Conservation (phyloP, 2,888 invertebrate species). For the Stenotaenia linearis region DNA sequence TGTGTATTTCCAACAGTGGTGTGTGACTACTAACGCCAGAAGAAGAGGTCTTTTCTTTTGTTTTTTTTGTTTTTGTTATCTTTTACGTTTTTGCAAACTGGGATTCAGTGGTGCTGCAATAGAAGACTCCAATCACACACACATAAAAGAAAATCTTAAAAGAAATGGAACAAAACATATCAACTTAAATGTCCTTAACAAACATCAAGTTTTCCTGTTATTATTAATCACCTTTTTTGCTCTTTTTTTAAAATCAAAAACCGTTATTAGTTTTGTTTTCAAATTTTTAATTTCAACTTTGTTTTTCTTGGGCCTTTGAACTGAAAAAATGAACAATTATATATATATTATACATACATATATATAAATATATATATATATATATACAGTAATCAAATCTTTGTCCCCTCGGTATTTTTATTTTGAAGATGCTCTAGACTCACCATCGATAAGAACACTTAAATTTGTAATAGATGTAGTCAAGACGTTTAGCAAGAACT, state of each 20-base stretch:
- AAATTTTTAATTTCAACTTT: not conserved
- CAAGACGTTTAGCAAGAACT: constrained; percentile 19
- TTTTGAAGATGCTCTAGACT: constrained; percentile 14
- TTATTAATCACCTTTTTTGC: not conserved
- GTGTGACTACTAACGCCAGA: constrained; percentile 3
- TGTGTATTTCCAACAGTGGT: constrained; percentile 7
- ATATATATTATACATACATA: not conserved
- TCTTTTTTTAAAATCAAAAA: constrained; percentile 1
- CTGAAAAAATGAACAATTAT: constrained; percentile 13
- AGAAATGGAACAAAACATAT: constrained; percentile 17
- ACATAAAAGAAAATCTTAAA: not conserved
- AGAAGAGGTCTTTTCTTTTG: not conserved
- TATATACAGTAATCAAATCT: constrained; percentile 2
- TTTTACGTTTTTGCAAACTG: not conserved
- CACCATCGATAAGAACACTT: not conserved
- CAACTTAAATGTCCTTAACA: constrained; percentile 17
- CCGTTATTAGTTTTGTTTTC: not conserved
- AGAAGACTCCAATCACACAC: constrained; percentile 11
- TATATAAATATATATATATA: constrained; percentile 2
- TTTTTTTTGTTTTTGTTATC: too few relatives aligned
- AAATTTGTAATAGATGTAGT: constrained; percentile 17
- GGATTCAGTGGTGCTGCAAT: constrained; percentile 24
- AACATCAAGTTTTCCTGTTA: constrained; percentile 16
- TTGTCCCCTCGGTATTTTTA: constrained; percentile 20
- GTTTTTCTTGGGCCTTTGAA: constrained; percentile 15